Conservation (phyloP, 2,888 invertebrate genomes). For the Agrilus cyanescens region DNA sequence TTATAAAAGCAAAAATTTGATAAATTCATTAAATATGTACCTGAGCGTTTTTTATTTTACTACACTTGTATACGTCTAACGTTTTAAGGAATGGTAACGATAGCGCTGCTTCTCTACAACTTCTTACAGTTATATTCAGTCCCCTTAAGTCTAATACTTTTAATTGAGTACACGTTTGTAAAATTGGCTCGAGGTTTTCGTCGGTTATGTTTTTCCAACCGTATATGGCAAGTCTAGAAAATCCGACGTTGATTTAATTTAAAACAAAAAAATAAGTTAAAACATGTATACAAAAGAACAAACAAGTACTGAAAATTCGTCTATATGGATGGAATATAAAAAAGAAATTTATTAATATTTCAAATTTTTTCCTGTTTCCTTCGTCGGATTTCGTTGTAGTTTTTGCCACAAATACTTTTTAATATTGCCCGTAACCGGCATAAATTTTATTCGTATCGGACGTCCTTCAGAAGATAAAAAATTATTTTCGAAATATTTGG, state of each 20-base stretch:
- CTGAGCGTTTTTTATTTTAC: constrained; percentile 22
- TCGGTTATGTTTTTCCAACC: constrained; percentile 26
- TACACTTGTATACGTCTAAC: constrained; percentile 23
- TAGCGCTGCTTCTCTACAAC: constrained; percentile 24
- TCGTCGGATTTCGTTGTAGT: too few species aligned
- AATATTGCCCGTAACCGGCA: too few species aligned
- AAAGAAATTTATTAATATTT: not conserved
- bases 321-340: too few species aligned
- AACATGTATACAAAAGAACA: not conserved
- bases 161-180: constrained; percentile 23
- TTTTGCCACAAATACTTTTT: too few species aligned
- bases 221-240: constrained; percentile 21
- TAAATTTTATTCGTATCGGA: too few species aligned
- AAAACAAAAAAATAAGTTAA: not conserved
- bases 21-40: constrained; percentile 7
- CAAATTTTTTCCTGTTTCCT: not conserved
- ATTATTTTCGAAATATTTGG: too few species aligned
- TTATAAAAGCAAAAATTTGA: too few species aligned
- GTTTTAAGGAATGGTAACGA: constrained; percentile 21
- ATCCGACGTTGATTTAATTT: not conserved
- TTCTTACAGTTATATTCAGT: constrained; percentile 23
- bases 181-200: constrained; percentile 22
- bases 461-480: too few species aligned
- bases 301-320: not conserved
- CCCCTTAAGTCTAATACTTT: constrained; percentile 21